Evolutionary conservation across 2,888 invertebrate genomes (phyloP).

Genomic region (Mesoligia furuncula): DNA sequence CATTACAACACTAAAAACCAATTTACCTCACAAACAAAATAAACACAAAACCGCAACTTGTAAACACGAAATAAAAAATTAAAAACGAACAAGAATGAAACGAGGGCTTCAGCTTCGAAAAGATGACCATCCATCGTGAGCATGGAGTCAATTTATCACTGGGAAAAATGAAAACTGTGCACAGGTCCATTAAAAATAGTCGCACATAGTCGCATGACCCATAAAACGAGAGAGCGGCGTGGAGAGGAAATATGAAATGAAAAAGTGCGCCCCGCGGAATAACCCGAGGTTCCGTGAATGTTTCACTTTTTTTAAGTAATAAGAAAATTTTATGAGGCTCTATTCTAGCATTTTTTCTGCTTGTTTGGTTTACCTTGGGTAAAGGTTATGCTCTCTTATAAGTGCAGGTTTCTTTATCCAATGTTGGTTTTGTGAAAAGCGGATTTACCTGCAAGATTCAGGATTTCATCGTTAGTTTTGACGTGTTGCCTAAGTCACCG

Average conservation of each 20-base stretch:
- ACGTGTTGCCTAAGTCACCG: background rate
- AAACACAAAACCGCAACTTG: constrained; percentile 33
- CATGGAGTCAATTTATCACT: constrained; percentile 89
- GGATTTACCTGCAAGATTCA: background rate
- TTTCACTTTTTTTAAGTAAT: constrained; percentile 49
- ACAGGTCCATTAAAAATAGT: constrained; percentile 89
- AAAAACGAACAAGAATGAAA: constrained; percentile 70
- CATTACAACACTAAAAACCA: constrained; percentile 10
- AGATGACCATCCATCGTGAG: constrained; percentile 87
- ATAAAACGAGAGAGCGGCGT: constrained; percentile 88
- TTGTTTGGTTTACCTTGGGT: constrained; percentile 9
- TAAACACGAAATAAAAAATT: constrained; percentile 54
- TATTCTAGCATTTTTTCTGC: constrained; percentile 31
- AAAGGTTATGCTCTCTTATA: constrained; percentile 14
- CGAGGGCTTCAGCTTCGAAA: constrained; percentile 77
- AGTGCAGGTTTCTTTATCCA: background rate
- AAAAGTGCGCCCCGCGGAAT: constrained; percentile 75
- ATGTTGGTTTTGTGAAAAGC: background rate
- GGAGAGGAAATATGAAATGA: constrained; percentile 87
- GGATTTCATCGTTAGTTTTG: background rate
- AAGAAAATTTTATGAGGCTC: constrained; percentile 45
- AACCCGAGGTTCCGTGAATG: constrained; percentile 67
- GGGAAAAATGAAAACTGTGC: constrained; percentile 87
- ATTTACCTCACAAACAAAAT: constrained; percentile 12
- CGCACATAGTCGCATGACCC: constrained; percentile 89